Evolutionary conservation across 2,113 vertebrate species (phyloP).

Genomic region (Argyrosomus japonicus): DNA sequence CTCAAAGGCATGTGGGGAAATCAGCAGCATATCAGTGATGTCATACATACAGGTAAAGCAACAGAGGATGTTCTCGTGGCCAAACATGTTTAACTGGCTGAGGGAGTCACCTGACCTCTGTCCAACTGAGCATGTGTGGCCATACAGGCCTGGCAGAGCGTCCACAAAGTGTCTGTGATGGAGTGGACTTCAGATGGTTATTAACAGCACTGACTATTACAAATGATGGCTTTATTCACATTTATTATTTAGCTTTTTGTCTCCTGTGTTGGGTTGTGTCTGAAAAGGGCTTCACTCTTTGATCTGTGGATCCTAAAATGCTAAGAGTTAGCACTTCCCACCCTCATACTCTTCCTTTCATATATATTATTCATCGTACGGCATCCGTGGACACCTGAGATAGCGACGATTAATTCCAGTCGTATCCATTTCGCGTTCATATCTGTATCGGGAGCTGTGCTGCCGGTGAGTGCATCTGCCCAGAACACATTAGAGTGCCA

Average conservation of each 20-base stretch:
- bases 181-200: background rate
- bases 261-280: background rate
- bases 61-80: background rate
- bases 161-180: background rate
- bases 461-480: background rate
- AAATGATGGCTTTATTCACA: background rate
- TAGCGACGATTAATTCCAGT: background rate
- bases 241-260: background rate
- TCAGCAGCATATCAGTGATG: background rate
- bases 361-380: background rate
- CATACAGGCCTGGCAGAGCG: background rate
- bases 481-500: background rate
- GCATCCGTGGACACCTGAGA: background rate
- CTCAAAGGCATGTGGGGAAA: background rate
- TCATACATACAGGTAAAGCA: background rate
- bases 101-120: background rate
- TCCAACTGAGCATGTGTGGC: constrained; percentile 18
- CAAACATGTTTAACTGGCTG: background rate
- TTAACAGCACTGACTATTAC: background rate
- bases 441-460: background rate
- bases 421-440: background rate
- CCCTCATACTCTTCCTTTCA: background rate
- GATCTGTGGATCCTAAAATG: background rate
- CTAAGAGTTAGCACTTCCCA: background rate
- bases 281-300: background rate